Base-by-base conservation (phyloP, 92 coral and sea anemone species). In the Phymanthus crucifer region DNA sequence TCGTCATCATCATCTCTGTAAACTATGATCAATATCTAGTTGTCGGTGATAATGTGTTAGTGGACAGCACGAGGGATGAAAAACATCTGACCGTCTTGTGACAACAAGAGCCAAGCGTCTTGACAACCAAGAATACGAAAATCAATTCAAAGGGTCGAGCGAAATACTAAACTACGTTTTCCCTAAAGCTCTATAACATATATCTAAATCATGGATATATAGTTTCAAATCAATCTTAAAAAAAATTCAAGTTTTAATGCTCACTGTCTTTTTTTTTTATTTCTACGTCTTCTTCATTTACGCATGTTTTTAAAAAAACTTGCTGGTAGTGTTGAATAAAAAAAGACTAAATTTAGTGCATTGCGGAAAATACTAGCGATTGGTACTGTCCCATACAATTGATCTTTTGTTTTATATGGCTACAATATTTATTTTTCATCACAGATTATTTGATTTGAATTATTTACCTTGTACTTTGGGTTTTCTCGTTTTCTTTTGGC, bases 401-500 rank as follows among this genome's bases (percentile, higher is more conserved):
- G 48, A 17, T 43, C 14, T 43, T 43, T 43, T 43, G 48, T 43
- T n/a, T n/a, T 17, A 3, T 43, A 43, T 43, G 2, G 48, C 0
- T 17, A 43, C 48, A 43, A 14, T 43, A 17, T 43, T 43, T 43
- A 17, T 43, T 43, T 43, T 43, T 43, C 48, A n/a, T n/a, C n/a
- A n/a, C n/a, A n/a, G n/a, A n/a, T n/a, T n/a, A 52, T 69, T 74
- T 81, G 12, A 11, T 26, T 32, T 35, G n/a, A n/a, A n/a, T 21
- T 21, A 5, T 21, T 13, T 32, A 79, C 76, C 69, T 71, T n/a
- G 16, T 79, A 69, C 1, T 71, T 37, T 26, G 83, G 76, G 4
- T 80, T 47, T 5, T 72, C 84, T 56, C 78, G 72, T 27, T 73
- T 78, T 12, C 78, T 66, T 71, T 83, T 87, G 26, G 57, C 78